Percentiles rank a stretch among this genome's conserved stretches.
These are phyloP conservation scores for Heterochromis multidens DNA, from an alignment of 2,113 vertebrate genomes.

Conservation along the genomic window DNA sequence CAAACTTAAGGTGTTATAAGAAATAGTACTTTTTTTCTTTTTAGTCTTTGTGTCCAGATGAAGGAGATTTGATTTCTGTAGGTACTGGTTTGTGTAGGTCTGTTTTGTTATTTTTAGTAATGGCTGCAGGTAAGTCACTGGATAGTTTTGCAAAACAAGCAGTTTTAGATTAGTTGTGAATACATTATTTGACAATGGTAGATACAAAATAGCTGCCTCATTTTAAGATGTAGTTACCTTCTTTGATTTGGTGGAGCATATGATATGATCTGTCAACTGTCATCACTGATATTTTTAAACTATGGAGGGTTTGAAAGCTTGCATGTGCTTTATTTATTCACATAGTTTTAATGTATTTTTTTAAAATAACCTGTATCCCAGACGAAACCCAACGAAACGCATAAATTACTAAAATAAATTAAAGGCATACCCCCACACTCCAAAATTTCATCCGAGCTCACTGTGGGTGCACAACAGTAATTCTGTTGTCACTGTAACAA, in stretches of 20 bases:
- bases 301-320: background rate
- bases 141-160: background rate
- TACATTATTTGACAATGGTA: background rate
- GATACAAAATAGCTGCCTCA: background rate
- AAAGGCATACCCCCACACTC: background rate
- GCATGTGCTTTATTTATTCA: background rate
- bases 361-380: background rate
- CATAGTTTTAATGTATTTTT: background rate
- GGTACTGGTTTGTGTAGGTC: background rate
- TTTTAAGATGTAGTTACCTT: conserved; percentile 45
- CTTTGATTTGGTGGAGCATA: background rate
- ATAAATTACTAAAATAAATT: background rate
- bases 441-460: background rate
- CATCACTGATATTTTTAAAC: background rate
- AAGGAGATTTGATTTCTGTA: background rate
- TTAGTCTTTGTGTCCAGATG: too few species aligned
- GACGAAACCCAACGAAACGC: background rate
- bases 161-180: background rate
- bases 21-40: background rate
- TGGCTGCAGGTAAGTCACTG: background rate
- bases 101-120: background rate
- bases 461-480: background rate
- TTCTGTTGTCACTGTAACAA: background rate
- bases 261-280: conserved; percentile 29
- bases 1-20: too few species aligned